Percentiles rank a stretch among this genome's conserved stretches.
Conservation (phyloP, 2,113 vertebrate species). For the Romanogobio albipinnatus region DNA sequence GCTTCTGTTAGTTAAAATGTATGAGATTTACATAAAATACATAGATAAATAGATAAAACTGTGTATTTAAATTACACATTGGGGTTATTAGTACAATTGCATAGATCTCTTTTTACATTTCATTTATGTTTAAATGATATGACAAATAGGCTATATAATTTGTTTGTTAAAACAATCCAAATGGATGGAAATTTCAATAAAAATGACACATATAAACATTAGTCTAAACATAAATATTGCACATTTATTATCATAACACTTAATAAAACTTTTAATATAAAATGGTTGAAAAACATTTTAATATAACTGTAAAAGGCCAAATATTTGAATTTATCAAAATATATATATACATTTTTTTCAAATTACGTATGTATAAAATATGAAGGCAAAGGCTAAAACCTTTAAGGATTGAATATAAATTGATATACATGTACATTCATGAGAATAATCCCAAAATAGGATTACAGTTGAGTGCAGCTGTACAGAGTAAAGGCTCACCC, state of each 20-base stretch:
- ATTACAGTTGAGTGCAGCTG: conserved; percentile 11
- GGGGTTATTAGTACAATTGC: neutral
- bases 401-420: neutral
- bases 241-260: no score
- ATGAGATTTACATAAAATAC: neutral
- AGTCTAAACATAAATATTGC: no score
- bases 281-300: no score
- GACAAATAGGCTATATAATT: no score
- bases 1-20: neutral
- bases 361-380: neutral
- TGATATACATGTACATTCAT: conserved; percentile 31
- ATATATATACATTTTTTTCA: no score
- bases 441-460: conserved; percentile 16
- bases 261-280: no score
- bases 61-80: neutral
- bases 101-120: neutral
- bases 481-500: neutral
- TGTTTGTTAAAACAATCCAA: neutral
- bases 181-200: neutral
- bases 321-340: no score
- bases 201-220: neutral
- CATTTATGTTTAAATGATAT: neutral
- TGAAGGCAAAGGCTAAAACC: neutral
- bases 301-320: no score
- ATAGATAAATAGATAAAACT: neutral